These are phyloP conservation scores for Folsomia manolachei DNA, from an alignment of 2,888 invertebrate species.

Conservation along the genomic window DNA sequence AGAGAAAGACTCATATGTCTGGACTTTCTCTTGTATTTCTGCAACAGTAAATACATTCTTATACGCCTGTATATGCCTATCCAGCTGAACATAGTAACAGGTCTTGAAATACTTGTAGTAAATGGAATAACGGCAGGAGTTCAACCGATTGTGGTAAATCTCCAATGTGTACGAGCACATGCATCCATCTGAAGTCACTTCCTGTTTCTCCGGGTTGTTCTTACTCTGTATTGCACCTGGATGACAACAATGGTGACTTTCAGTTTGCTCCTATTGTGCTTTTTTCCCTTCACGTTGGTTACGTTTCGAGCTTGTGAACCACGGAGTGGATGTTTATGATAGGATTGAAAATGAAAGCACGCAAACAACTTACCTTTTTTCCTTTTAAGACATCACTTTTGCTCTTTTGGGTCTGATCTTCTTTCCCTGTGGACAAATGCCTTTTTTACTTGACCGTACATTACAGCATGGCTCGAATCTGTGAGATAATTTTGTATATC, in stretches of 20 bases:
- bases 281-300: not conserved
- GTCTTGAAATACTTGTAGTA: constrained; percentile 12
- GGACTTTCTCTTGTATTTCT: constrained; percentile 9
- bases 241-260: not conserved
- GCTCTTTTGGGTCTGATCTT: not conserved
- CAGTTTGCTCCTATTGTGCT: too few species aligned
- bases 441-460: too few species aligned
- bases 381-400: not conserved
- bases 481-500: too few species aligned
- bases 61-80: too few species aligned
- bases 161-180: not conserved
- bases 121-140: constrained; percentile 21
- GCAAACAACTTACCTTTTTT: not conserved
- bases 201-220: not conserved
- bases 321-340: not conserved
- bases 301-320: not conserved
- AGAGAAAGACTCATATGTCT: constrained; percentile 7
- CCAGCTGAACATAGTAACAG: too few species aligned
- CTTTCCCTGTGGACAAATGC: too few species aligned
- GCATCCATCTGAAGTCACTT: not conserved
- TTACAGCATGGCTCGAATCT: too few species aligned
- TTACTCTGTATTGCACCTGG: too few species aligned
- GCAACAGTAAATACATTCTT: not conserved
- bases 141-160: not conserved
- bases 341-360: not conserved